These are phyloP conservation scores for Coccyzus lansbergi DNA, from an alignment of 2,797 vertebrate species.

Conservation along the genomic window DNA sequence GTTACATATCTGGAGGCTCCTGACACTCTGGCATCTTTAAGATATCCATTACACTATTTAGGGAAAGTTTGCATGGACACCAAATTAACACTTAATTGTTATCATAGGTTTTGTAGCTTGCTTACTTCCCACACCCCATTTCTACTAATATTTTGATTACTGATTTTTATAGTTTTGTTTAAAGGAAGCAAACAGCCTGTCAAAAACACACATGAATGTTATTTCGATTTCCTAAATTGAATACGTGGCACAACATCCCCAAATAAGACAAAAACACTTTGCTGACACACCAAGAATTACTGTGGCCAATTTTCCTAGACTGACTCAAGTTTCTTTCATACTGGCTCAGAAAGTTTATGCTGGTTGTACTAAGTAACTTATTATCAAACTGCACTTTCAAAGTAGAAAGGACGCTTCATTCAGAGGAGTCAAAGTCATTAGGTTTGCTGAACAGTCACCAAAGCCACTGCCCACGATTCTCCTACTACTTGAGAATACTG, in stretches of 20 bases:
- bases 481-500: neutral
- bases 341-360: neutral
- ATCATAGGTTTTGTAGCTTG: neutral
- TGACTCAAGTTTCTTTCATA: neutral
- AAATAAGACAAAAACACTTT: conserved; percentile 7
- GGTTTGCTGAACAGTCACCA: neutral
- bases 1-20: neutral
- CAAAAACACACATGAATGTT: neutral
- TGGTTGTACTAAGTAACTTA: neutral
- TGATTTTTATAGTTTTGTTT: neutral
- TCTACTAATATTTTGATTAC: neutral
- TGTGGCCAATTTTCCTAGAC: neutral
- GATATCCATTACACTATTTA: neutral
- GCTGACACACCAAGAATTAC: neutral
- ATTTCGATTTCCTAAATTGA: neutral
- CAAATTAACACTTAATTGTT: neutral
- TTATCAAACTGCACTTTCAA: neutral
- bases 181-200: neutral
- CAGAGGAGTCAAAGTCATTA: neutral
- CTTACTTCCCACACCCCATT: neutral
- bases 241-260: neutral
- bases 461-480: neutral
- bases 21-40: neutral
- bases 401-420: neutral
- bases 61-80: neutral